phyloP scores from a whole-genome alignment of 2,797 vertebrate genomes.

The Chrosomus eos region DNA sequence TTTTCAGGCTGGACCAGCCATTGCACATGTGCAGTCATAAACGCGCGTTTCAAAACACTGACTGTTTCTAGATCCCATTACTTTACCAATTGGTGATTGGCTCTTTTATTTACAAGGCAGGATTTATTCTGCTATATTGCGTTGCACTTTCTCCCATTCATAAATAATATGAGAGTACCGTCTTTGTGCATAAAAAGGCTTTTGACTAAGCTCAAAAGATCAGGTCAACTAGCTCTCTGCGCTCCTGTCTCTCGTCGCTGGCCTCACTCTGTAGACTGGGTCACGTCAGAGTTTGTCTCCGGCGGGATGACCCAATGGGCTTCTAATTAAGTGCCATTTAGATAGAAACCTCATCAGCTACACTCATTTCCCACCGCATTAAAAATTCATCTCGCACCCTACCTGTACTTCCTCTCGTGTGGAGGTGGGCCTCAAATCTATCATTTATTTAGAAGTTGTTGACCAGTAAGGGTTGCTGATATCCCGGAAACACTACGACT shows the following conservation, averaged over 20 bases:
- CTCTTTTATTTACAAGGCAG: background rate
- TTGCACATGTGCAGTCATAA: background rate
- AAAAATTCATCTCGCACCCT: slow-evolving; percentile 41
- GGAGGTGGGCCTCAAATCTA: slow-evolving; percentile 6
- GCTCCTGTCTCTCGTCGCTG: background rate
- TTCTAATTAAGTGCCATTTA: slow-evolving; percentile 50
- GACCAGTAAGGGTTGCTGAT: background rate
- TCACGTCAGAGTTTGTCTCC: background rate
- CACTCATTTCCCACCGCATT: slow-evolving; percentile 30
- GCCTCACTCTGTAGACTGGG: slow-evolving; percentile 8
- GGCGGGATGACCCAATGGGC: slow-evolving; percentile 4
- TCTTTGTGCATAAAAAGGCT: background rate
- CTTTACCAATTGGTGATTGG: background rate
- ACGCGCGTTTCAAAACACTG: no score
- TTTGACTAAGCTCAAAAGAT: background rate
- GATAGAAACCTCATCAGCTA: slow-evolving; percentile 32
- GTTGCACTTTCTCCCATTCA: background rate
- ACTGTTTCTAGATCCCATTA: background rate
- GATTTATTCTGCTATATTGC: background rate
- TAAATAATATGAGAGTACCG: background rate
- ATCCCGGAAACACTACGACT: background rate
- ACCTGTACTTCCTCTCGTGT: slow-evolving; percentile 13
- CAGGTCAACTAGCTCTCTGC: background rate
- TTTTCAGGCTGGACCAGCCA: background rate
- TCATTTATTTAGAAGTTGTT: background rate